Percentiles rank a stretch among this genome's conserved stretches.
These are phyloP conservation scores for Microvelia longipes DNA, from an alignment of 1,140 invertebrate genomes.

Conservation along the genomic window DNA sequence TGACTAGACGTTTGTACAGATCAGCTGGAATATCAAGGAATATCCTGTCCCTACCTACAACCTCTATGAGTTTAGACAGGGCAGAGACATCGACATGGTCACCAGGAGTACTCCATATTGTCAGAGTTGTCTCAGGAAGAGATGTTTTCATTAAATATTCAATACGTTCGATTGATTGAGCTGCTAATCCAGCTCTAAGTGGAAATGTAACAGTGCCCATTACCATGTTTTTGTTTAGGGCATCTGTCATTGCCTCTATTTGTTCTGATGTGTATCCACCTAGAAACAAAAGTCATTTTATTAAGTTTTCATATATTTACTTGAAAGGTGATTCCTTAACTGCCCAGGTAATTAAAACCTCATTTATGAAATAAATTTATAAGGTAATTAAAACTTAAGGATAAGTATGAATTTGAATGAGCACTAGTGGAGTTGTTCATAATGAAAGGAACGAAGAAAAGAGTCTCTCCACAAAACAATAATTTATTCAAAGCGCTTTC, in stretches of 20 bases:
- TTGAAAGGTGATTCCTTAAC: no score
- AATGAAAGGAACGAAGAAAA: no score
- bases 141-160: slow-evolving; percentile 34
- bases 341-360: no score
- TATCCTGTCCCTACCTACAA: slow-evolving; percentile 42
- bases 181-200: slow-evolving; percentile 54
- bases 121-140: slow-evolving; percentile 36
- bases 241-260: slow-evolving; percentile 53
- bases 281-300: no score
- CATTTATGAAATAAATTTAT: no score
- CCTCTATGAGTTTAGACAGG: slow-evolving; percentile 41
- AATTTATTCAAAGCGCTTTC: no score
- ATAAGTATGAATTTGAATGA: no score
- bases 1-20: slow-evolving; percentile 22
- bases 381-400: no score
- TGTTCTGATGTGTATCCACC: slow-evolving; percentile 47
- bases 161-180: slow-evolving; percentile 41
- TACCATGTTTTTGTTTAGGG: slow-evolving; percentile 38
- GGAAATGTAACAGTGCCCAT: slow-evolving; percentile 62
- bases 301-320: no score
- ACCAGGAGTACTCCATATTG: slow-evolving; percentile 48
- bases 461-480: no score
- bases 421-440: no score
- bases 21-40: slow-evolving; percentile 46
- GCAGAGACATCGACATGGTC: slow-evolving; percentile 43